Base-by-base conservation (phyloP, 35 echinoderm and acorn worm genomes). In the Stichopus chloronotus region DNA sequence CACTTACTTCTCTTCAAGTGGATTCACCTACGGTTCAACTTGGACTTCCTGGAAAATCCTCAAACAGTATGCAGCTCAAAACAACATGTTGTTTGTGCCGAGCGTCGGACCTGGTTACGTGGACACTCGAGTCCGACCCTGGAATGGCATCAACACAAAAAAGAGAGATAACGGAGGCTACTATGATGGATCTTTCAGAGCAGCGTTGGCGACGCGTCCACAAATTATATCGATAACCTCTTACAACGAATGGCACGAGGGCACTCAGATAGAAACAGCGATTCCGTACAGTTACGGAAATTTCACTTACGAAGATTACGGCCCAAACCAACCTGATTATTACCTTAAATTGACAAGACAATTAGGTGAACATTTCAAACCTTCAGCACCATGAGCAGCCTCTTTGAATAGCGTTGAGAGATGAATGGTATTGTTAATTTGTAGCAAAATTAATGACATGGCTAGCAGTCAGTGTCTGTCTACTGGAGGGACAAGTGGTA, bases 201-300 rank as follows among this genome's bases (percentile, higher is more conserved):
- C 95, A 0, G 97, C 97, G 0, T 21, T 95, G 65, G 52, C 90
- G 17, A 57, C 92, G 4, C 92, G 90, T 16, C 95, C 97, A 60
- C 55, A 83, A 19, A 92, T 99, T 11, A 94, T 99, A 17, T 96
- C 97, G 10, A 94, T 99, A 24, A 99, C 97, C 4, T 99, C 97
- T 7, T 99, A 95, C 65, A 99, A 99, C 85, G 97, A 99, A 72
- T 99, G 97, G 97, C 97, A 99, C 56, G 97, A 99, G 52, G 97
- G 97, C 4, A 96, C 94, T 8, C 97, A 99, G 77, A 99, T 99
- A 72, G 97, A 99, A 30, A 78, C 61, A 4, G 97, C 97, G 9
- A 83, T 99, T 4, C 97, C 97, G 5, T 95, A 99, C 65, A 78
- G 22, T 6, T 94, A 88, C 17, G 76, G 60, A 6, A 95, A 92